phyloP scores from a whole-genome alignment of 23 tunicate species.

The Styela clava region DNA sequence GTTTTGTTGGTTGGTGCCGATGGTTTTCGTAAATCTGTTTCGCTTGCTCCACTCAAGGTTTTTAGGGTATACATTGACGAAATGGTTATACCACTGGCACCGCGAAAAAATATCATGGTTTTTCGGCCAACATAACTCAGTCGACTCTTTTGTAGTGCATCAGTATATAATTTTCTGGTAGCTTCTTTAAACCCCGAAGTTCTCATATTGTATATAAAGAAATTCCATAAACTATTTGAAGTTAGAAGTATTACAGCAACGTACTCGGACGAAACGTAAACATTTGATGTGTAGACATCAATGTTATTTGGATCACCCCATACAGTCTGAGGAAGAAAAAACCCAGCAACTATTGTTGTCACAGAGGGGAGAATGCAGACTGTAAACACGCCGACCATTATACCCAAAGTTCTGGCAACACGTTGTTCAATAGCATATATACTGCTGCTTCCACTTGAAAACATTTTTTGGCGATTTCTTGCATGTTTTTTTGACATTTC shows the following conservation, averaged over 20 bases:
- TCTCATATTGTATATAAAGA: slow-evolving; percentile 53
- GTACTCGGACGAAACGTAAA: slow-evolving; percentile 31
- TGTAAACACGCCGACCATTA: slow-evolving; percentile 60
- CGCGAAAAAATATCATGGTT: neutral
- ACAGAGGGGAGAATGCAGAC: slow-evolving; percentile 26
- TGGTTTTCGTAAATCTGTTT: neutral
- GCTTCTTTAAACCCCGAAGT: slow-evolving; percentile 39
- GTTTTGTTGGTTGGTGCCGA: neutral
- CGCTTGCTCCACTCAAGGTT: neutral
- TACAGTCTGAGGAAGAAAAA: neutral
- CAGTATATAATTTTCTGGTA: neutral
- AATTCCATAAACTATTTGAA: slow-evolving; percentile 75
- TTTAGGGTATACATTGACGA: neutral
- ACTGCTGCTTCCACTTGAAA: neutral
- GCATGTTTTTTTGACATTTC: neutral
- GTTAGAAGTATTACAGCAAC: slow-evolving; percentile 38
- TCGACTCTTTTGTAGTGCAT: neutral
- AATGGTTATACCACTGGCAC: neutral
- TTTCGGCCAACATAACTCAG: neutral
- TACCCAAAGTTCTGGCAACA: slow-evolving; percentile 50
- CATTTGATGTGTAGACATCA: slow-evolving; percentile 12
- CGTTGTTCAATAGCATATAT: slow-evolving; percentile 24
- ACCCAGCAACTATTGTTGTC: neutral
- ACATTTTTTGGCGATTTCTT: neutral
- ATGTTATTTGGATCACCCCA: slow-evolving; percentile 17